phyloP scores from a whole-genome alignment of 2,888 invertebrate genomes.

The Drosophila stalkeri region DNA sequence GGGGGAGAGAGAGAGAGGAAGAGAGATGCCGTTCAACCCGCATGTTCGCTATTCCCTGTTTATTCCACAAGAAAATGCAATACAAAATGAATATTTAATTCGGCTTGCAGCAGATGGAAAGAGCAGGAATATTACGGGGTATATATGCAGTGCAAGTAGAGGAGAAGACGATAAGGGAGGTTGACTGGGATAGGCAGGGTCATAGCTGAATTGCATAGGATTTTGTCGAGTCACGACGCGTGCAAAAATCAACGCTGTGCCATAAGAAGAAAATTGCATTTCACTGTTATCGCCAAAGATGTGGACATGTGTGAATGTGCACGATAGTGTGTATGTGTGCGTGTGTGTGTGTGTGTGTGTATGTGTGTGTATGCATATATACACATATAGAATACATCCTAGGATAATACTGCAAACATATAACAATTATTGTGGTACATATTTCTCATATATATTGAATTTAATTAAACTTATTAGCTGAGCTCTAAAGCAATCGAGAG shows the following conservation, averaged over 20 bases:
- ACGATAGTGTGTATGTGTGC: too few species aligned
- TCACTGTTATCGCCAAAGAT: conserved; percentile 61
- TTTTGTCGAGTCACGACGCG: conserved; percentile 54
- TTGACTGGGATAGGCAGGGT: conserved; percentile 1
- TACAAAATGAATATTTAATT: conserved; percentile 78
- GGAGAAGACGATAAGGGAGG: too few species aligned
- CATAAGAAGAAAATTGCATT: conserved; percentile 76
- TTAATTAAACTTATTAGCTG: background rate
- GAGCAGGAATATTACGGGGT: background rate
- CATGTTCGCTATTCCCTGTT: conserved; percentile 20
- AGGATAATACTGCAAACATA: background rate
- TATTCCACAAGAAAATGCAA: conserved; percentile 67
- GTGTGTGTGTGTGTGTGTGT: background rate
- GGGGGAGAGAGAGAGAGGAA: too few species aligned
- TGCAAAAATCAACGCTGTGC: conserved; percentile 72
- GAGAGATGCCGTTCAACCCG: conserved; percentile 6
- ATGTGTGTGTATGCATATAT: conserved; percentile 5
- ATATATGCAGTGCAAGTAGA: background rate
- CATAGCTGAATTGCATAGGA: conserved; percentile 11
- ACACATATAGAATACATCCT: conserved; percentile 5
- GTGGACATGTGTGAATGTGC: conserved; percentile 11
- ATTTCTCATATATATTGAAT: background rate
- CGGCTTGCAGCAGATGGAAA: conserved; percentile 25
- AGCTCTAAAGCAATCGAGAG: background rate
- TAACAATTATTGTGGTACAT: background rate